A percentile compares a stretch with the other conserved stretches of the same genome.
Evolutionary conservation across 2,888 invertebrate genomes (phyloP).

Genomic region (Ceramica pisi): DNA sequence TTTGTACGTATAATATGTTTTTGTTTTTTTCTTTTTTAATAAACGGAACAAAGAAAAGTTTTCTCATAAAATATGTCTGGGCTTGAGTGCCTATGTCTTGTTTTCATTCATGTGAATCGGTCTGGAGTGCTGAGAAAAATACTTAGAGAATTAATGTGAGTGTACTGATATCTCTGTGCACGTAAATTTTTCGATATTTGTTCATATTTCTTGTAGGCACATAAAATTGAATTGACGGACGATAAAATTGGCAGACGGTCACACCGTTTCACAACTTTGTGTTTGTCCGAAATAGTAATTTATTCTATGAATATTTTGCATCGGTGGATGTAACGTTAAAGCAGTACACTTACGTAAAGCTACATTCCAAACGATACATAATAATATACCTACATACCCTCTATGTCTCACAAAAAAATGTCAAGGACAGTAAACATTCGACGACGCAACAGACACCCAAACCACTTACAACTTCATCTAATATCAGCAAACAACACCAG

Average conservation of each 20-base stretch:
- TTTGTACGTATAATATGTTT: neutral
- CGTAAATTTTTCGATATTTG: neutral
- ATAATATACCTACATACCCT: no score
- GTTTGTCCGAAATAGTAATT: neutral
- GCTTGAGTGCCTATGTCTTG: conserved; percentile 11
- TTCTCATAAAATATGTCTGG: conserved; percentile 1
- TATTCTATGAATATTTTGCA: neutral
- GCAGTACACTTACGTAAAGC: neutral
- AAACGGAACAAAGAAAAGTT: conserved; percentile 8
- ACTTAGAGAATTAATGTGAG: neutral
- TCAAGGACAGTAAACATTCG: neutral
- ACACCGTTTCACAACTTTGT: conserved; percentile 28
- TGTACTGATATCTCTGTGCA: conserved; percentile 1
- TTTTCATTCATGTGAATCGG: conserved; percentile 15
- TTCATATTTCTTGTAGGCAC: neutral
- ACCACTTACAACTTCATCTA: conserved; percentile 8
- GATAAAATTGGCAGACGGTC: conserved; percentile 7
- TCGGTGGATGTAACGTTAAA: neutral
- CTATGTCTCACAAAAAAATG: neutral
- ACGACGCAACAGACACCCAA: neutral
- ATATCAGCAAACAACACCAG: conserved; percentile 5
- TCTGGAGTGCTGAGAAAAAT: neutral
- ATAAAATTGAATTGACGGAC: neutral
- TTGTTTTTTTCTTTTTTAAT: conserved; percentile 10
- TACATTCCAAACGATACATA: neutral